Percentiles rank a stretch among this genome's conserved stretches.
phyloP scores from a whole-genome alignment of 2,888 invertebrate species.

The Amiota minor region DNA sequence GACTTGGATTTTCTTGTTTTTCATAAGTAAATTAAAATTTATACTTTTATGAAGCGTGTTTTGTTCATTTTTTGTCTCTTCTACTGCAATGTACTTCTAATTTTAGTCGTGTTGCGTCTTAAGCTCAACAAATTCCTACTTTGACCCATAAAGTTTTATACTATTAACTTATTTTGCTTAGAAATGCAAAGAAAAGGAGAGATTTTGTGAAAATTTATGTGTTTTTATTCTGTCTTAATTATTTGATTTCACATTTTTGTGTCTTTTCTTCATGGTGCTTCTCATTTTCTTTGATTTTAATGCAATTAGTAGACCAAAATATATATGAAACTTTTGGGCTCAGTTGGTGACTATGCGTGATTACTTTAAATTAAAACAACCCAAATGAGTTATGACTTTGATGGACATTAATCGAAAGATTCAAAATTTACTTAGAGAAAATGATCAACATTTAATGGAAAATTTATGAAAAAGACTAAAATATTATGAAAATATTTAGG shows the following conservation, averaged over 20 bases:
- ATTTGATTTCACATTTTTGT: not conserved
- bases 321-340: slow-evolving; percentile 12
- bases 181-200: not conserved
- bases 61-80: not conserved
- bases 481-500: no score
- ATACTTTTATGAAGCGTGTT: slow-evolving; percentile 4
- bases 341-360: not conserved
- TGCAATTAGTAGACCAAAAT: slow-evolving; percentile 7
- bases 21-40: slow-evolving; percentile 28
- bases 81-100: not conserved
- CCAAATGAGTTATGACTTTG: no score
- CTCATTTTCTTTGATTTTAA: slow-evolving; percentile 12
- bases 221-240: slow-evolving; percentile 10
- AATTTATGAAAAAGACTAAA: no score
- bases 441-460: no score
- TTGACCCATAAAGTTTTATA: slow-evolving; percentile 26
- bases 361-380: no score
- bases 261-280: not conserved
- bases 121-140: slow-evolving; percentile 14
- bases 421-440: no score
- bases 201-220: slow-evolving; percentile 13
- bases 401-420: no score
- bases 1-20: not conserved
- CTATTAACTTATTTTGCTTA: not conserved
- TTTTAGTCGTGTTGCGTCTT: slow-evolving; percentile 10